Percentiles rank a stretch among this genome's conserved stretches.
Conservation (phyloP, 2,113 vertebrate species). For the Melanotaenia duboulayi region DNA sequence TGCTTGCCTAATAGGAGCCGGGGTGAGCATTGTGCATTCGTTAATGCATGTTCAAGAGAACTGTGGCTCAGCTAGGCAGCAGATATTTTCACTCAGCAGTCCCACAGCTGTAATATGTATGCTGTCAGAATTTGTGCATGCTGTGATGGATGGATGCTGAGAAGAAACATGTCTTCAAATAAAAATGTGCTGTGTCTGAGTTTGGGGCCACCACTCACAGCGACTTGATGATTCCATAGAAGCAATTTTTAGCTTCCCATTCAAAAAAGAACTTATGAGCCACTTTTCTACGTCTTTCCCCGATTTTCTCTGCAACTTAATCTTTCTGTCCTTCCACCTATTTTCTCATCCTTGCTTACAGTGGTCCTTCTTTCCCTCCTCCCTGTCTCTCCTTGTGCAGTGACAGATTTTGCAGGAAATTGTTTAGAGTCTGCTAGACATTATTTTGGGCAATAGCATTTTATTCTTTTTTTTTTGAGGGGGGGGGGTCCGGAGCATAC, state of each 20-base stretch:
- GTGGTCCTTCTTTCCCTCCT: slow-evolving; percentile 32
- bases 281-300: slow-evolving; percentile 40
- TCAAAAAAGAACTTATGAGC: slow-evolving; percentile 38
- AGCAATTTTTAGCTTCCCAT: slow-evolving; percentile 20
- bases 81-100: slow-evolving; percentile 55
- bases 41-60: slow-evolving; percentile 42
- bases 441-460: slow-evolving; percentile 73
- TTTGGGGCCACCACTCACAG: slow-evolving; percentile 22
- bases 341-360: slow-evolving; percentile 55
- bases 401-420: slow-evolving; percentile 82
- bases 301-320: slow-evolving; percentile 55
- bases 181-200: slow-evolving; percentile 54
- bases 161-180: slow-evolving; percentile 60
- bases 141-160: slow-evolving; percentile 48
- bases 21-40: slow-evolving; percentile 43
- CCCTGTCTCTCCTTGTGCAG: slow-evolving; percentile 53
- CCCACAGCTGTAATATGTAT: slow-evolving; percentile 47
- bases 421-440: slow-evolving; percentile 76
- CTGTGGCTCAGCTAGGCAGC: slow-evolving; percentile 33
- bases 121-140: slow-evolving; percentile 46
- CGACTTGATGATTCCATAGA: slow-evolving; percentile 49
- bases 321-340: slow-evolving; percentile 56
- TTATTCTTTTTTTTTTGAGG: slow-evolving; percentile 77
- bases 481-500: slow-evolving; percentile 14
- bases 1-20: slow-evolving; percentile 40